These are phyloP conservation scores for Emydoidea blandingii DNA, from an alignment of 2,797 vertebrate genomes.

Conservation along the genomic window DNA sequence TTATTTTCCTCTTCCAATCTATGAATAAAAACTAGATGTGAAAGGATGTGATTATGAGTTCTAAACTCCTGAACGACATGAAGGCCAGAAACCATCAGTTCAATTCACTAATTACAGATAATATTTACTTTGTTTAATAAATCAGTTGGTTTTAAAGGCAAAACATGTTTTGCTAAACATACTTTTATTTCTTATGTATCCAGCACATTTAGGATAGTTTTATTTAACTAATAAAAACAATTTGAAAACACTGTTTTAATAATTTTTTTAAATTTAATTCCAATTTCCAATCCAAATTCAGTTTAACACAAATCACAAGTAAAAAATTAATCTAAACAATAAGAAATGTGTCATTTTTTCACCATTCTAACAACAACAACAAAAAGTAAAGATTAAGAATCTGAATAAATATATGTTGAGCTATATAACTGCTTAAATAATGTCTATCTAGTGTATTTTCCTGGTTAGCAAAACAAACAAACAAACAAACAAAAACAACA, in stretches of 20 bases:
- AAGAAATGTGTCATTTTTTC: background rate
- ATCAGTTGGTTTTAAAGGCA: background rate
- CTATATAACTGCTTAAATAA: background rate
- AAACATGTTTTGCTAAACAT: background rate
- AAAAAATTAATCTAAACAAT: background rate
- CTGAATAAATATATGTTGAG: background rate
- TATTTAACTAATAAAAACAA: background rate
- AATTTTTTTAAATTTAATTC: background rate
- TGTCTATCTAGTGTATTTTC: background rate
- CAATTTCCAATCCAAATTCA: background rate
- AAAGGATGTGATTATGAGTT: background rate
- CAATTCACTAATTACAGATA: background rate
- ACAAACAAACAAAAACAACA: too few species aligned
- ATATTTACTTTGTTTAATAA: background rate
- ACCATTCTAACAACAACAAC: background rate
- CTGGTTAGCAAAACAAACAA: background rate
- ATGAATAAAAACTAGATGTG: background rate
- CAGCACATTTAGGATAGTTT: background rate
- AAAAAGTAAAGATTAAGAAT: background rate
- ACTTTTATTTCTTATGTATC: background rate
- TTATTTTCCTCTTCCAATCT: background rate
- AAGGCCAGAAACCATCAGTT: background rate
- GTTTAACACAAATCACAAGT: background rate
- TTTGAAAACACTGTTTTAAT: background rate
- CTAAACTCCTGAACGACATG: background rate